Conservation (phyloP, 1,140 invertebrate genomes). For the Neodiprion virginianus region DNA sequence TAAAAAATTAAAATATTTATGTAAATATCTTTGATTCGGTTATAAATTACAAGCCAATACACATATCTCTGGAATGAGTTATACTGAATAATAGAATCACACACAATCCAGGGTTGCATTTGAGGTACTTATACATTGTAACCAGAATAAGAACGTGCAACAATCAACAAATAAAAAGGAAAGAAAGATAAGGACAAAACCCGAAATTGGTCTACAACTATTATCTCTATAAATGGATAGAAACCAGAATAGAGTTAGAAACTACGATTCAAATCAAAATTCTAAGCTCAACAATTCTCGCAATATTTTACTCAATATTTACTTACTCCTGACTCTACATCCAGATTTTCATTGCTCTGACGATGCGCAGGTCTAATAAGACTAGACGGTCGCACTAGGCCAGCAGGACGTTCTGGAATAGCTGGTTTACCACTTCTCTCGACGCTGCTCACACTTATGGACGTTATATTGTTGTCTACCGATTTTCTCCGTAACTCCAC, state of each 20-base stretch:
- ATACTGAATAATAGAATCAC: too few species aligned
- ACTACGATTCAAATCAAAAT: slow-evolving; percentile 9
- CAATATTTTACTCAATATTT: slow-evolving; percentile 17
- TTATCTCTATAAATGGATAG: too few species aligned
- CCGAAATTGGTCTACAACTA: too few species aligned
- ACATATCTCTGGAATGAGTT: too few species aligned
- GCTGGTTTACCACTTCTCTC: slow-evolving; percentile 68
- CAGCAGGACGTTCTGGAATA: slow-evolving; percentile 75
- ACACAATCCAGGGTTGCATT: too few species aligned
- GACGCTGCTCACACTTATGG: slow-evolving; percentile 4
- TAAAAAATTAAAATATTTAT: too few species aligned
- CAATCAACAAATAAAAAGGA: too few species aligned
- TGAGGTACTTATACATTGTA: too few species aligned
- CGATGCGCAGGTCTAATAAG: slow-evolving; percentile 56
- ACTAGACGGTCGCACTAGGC: slow-evolving; percentile 66
- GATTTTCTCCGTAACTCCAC: slow-evolving; percentile 54
- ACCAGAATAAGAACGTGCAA: too few species aligned
- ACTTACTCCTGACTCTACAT: slow-evolving; percentile 56
- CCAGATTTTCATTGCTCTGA: slow-evolving; percentile 52
- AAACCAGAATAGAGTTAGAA: slow-evolving; percentile 8
- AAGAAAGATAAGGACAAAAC: too few species aligned
- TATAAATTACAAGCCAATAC: neutral
- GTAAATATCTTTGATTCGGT: neutral
- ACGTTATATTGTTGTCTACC: slow-evolving; percentile 39
- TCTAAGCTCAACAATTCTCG: slow-evolving; percentile 5